phyloP scores from a whole-genome alignment of 1,140 invertebrate species.

The Neodiprion lecontei region DNA sequence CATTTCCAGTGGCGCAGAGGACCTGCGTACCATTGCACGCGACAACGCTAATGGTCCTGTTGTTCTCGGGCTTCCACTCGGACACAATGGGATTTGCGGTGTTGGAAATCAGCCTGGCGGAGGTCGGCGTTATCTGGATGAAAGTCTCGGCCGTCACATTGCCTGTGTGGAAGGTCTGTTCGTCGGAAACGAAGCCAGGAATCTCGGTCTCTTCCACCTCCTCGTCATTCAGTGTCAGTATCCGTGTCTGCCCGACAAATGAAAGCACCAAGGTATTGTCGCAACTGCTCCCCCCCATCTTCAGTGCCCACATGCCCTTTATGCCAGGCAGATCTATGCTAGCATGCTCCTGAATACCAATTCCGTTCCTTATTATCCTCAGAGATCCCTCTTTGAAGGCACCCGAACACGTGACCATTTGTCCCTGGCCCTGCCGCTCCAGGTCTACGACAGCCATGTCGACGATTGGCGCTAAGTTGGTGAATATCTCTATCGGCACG shows the following conservation, averaged over 20 bases:
- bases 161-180: slow-evolving; percentile 92
- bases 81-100: slow-evolving; percentile 72
- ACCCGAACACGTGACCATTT: slow-evolving; percentile 97
- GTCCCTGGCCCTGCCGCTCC: slow-evolving; percentile 96
- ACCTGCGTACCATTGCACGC: slow-evolving; percentile 85
- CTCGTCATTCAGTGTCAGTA: slow-evolving; percentile 88
- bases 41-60: slow-evolving; percentile 86
- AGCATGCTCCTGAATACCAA: slow-evolving; percentile 97
- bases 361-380: slow-evolving; percentile 96
- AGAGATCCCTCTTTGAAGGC: slow-evolving; percentile 97
- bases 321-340: slow-evolving; percentile 96
- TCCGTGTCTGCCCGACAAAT: slow-evolving; percentile 93
- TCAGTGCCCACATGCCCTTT: slow-evolving; percentile 96
- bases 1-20: slow-evolving; percentile 87
- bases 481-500: slow-evolving; percentile 94
- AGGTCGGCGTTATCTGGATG: slow-evolving; percentile 79
- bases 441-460: slow-evolving; percentile 98
- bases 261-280: slow-evolving; percentile 93
- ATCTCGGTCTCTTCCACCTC: slow-evolving; percentile 98
- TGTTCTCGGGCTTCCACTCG: slow-evolving; percentile 81
- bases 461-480: slow-evolving; percentile 95
- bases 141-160: slow-evolving; percentile 88
- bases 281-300: slow-evolving; percentile 69
- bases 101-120: slow-evolving; percentile 73
- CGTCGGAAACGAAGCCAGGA: slow-evolving; percentile 84